Evolutionary conservation across 2,888 invertebrate species (phyloP).

Genomic region (Nemurella pictetii): DNA sequence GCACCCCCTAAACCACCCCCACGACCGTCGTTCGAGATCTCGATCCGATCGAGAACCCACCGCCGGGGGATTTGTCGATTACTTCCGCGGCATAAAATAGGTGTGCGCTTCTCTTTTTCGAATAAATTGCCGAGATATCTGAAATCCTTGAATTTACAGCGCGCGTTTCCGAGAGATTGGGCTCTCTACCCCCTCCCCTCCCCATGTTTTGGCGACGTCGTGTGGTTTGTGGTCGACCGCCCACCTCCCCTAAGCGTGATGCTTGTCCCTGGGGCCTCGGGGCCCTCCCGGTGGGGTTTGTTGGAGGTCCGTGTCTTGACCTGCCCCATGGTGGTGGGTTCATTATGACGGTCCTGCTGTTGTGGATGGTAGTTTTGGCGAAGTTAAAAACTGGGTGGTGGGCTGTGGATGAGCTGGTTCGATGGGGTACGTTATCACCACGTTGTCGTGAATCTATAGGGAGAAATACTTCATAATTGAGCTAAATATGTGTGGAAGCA

Average conservation of each 20-base stretch:
- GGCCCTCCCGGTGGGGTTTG: not conserved
- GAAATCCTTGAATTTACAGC: conserved; percentile 13
- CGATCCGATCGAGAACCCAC: not conserved
- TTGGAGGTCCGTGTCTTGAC: not conserved
- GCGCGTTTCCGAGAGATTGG: conserved; percentile 13
- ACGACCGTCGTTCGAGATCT: not conserved
- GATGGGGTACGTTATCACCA: too few relatives aligned
- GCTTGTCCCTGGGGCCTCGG: not conserved
- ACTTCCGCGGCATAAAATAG: conserved; percentile 26
- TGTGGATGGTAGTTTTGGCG: too few relatives aligned
- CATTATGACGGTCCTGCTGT: not conserved
- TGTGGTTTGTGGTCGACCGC: not conserved
- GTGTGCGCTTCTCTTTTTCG: not conserved
- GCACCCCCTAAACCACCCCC: not conserved
- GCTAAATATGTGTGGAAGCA: too few relatives aligned
- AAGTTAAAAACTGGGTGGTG: too few relatives aligned
- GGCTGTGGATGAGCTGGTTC: too few relatives aligned
- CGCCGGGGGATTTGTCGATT: conserved; percentile 13
- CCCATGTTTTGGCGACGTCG: too few relatives aligned
- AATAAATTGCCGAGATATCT: conserved; percentile 17
- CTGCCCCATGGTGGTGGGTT: not conserved
- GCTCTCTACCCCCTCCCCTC: not conserved
- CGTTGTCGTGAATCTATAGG: too few relatives aligned
- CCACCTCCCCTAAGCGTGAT: too few relatives aligned
- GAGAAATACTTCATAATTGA: too few relatives aligned